Conservation (phyloP, 92 coral and sea anemone species). For the Umimayanthus kanabou region DNA sequence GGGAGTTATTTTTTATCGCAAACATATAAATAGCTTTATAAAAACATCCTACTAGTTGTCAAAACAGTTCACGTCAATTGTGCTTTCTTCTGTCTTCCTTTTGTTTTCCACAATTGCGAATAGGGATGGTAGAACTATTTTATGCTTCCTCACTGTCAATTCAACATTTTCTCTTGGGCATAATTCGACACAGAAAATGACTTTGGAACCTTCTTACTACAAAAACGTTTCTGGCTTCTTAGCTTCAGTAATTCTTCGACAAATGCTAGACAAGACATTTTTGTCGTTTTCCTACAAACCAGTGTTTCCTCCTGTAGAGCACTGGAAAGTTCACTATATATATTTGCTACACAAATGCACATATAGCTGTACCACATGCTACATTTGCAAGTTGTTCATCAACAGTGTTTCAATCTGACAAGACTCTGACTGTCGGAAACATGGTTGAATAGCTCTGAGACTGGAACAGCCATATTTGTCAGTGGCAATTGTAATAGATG, state of each 20-base stretch:
- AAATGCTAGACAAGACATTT: background rate
- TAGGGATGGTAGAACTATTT: background rate
- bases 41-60: background rate
- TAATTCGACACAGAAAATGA: background rate
- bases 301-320: background rate
- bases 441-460: background rate
- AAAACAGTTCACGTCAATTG: background rate
- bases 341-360: background rate
- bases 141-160: background rate
- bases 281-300: background rate
- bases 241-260: background rate
- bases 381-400: background rate
- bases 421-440: conserved; percentile 1
- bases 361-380: background rate
- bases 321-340: too few species aligned
- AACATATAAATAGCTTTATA: background rate
- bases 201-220: background rate
- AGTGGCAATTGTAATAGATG: background rate
- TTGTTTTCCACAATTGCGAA: background rate
- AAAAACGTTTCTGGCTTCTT: background rate
- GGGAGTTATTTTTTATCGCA: background rate
- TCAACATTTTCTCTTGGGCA: background rate
- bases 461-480: background rate
- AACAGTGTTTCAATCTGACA: background rate
- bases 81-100: background rate